A percentile compares a stretch with the other conserved stretches of the same genome.
Evolutionary conservation across 2,113 vertebrate genomes (phyloP).

Genomic region (Odontophorus gujanensis): DNA sequence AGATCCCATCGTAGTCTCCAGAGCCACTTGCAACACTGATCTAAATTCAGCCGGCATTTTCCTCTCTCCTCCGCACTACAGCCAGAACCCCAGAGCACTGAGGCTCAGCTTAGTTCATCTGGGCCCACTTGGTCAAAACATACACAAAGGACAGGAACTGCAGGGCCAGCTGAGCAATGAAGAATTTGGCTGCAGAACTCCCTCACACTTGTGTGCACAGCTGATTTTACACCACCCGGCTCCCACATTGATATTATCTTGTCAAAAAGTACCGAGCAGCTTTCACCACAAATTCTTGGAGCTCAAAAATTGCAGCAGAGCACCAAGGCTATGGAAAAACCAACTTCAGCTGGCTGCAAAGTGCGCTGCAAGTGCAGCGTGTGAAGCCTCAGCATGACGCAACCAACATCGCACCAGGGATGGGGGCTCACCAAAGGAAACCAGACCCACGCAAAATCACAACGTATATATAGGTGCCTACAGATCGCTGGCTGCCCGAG

Average conservation of each 20-base stretch:
- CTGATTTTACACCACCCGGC: conserved; percentile 37
- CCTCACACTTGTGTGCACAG: conserved; percentile 35
- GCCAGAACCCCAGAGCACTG: conserved; percentile 3
- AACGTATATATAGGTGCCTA: not conserved
- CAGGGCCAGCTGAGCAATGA: conserved; percentile 15
- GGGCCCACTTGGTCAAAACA: conserved; percentile 61
- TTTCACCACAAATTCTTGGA: conserved; percentile 11
- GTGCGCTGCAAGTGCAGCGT: not conserved
- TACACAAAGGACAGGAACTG: conserved; percentile 44
- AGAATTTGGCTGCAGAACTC: conserved; percentile 35
- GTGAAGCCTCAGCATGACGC: conserved; percentile 42
- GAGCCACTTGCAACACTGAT: not conserved
- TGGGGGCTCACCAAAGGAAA: not conserved
- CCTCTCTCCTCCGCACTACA: not conserved
- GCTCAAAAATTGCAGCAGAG: conserved; percentile 18
- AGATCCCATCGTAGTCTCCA: not conserved
- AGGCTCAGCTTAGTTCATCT: conserved; percentile 13
- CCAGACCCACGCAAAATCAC: not conserved
- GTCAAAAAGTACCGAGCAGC: conserved; percentile 50
- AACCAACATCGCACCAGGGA: not conserved
- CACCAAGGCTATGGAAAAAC: not conserved
- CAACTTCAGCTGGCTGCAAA: conserved; percentile 69
- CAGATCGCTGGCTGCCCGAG: not conserved
- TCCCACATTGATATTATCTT: not conserved
- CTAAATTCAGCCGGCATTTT: not conserved